Evolutionary conservation across 2,113 vertebrate species (phyloP).

Genomic region (Chamaea fasciata): DNA sequence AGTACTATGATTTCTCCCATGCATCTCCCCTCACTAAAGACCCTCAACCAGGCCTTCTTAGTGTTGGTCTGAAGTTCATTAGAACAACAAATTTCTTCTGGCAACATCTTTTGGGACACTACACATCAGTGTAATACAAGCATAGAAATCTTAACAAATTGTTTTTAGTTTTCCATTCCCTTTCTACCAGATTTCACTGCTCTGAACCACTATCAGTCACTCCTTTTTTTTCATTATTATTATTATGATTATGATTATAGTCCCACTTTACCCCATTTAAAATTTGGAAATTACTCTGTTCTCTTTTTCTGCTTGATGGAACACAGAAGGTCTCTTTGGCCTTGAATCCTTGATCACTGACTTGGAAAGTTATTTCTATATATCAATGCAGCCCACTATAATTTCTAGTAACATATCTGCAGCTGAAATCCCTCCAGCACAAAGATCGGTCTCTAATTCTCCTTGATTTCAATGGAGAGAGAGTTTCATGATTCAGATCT

Average conservation of each 20-base stretch:
- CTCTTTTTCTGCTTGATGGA: background rate
- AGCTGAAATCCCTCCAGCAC: background rate
- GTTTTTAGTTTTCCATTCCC: background rate
- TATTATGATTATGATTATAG: background rate
- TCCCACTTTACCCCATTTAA: background rate
- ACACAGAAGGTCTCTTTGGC: background rate
- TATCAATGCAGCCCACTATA: background rate
- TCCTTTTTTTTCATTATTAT: background rate
- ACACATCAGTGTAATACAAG: background rate
- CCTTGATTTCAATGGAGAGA: background rate
- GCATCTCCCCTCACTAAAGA: background rate
- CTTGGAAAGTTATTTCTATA: background rate
- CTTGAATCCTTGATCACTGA: background rate
- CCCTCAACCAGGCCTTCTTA: background rate
- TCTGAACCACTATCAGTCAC: background rate
- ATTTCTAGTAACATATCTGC: background rate
- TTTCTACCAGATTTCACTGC: background rate
- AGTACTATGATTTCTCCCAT: background rate
- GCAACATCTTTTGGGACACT: background rate
- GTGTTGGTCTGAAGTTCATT: background rate
- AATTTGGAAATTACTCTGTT: background rate
- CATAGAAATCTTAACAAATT: background rate
- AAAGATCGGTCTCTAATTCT: background rate
- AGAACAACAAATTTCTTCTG: background rate
- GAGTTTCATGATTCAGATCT: background rate